Conservation (phyloP, 1,140 invertebrate species). For the Monochamus saltuarius region DNA sequence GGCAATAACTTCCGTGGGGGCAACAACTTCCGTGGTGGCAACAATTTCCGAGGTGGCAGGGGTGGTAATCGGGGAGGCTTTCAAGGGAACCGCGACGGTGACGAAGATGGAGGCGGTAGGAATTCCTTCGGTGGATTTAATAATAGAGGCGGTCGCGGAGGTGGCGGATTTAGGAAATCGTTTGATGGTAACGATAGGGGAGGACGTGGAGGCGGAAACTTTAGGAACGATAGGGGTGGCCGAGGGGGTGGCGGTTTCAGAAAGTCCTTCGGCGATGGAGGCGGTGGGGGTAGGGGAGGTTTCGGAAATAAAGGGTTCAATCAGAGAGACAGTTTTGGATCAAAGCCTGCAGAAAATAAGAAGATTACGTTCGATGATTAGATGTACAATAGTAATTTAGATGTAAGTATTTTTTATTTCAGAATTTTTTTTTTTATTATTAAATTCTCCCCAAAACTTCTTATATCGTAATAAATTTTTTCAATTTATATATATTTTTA, state of each 20-base stretch:
- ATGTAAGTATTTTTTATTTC: not conserved
- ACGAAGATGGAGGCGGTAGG: conserved; percentile 16
- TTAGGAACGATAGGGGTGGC: conserved; percentile 43
- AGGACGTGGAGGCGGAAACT: conserved; percentile 51
- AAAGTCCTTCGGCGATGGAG: conserved; percentile 48
- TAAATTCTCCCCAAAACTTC: not conserved
- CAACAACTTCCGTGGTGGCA: conserved; percentile 38
- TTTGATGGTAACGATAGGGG: conserved; percentile 41
- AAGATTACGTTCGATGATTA: conserved; percentile 83
- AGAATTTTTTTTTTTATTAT: not conserved
- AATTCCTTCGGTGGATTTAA: conserved; percentile 28
- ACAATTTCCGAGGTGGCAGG: conserved; percentile 29
- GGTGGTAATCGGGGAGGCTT: conserved; percentile 27
- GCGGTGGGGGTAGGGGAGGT: conserved; percentile 48
- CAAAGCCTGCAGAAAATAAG: conserved; percentile 68
- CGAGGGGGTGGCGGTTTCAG: conserved; percentile 43
- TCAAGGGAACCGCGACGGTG: conserved; percentile 16
- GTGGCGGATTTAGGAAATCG: conserved; percentile 43
- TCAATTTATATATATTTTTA: conserved; percentile 6
- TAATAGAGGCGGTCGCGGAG: conserved; percentile 42
- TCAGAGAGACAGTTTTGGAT: conserved; percentile 51
- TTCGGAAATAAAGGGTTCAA: conserved; percentile 52
- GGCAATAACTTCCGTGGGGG: no score
- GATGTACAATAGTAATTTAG: not conserved
- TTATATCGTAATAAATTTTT: not conserved